Conservation (phyloP, 2,888 invertebrate genomes). For the Drosophila seclusa region DNA sequence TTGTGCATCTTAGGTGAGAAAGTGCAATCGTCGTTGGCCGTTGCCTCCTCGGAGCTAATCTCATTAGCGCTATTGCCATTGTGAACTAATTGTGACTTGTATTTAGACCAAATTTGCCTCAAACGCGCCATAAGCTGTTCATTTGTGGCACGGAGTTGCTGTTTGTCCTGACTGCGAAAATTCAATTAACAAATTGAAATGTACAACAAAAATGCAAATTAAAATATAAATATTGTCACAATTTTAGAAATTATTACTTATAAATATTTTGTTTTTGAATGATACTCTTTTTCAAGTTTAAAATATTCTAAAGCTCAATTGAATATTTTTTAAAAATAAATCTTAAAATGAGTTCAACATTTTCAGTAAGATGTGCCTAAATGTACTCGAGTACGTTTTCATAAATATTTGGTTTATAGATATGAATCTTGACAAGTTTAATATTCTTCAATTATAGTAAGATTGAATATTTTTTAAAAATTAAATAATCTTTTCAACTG, state of each 20-base stretch:
- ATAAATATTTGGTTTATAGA: too few species aligned
- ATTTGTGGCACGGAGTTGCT: conserved; percentile 83
- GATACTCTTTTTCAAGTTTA: not conserved
- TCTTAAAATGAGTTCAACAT: not conserved
- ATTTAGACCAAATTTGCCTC: conserved; percentile 84
- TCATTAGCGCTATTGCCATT: conserved; percentile 46
- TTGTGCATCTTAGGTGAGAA: conserved; percentile 48
- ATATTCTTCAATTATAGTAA: not conserved
- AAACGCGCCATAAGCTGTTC: conserved; percentile 84
- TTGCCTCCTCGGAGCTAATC: conserved; percentile 41
- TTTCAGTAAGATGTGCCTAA: not conserved
- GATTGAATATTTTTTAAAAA: not conserved
- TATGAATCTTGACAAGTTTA: fast-evolving
- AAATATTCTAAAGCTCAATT: not conserved
- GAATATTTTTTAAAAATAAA: not conserved
- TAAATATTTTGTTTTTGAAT: not conserved
- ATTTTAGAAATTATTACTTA: not conserved
- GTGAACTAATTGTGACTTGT: conserved; percentile 76
- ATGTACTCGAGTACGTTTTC: not conserved
- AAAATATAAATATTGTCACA: not conserved
- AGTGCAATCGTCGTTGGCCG: conserved; percentile 74
- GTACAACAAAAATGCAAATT: conserved; percentile 4
- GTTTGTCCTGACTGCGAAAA: conserved; percentile 80
- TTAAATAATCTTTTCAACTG: not conserved
- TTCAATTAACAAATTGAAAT: conserved; percentile 9